Evolutionary conservation across 2,888 invertebrate genomes (phyloP).

Genomic region (Hesperia comma): DNA sequence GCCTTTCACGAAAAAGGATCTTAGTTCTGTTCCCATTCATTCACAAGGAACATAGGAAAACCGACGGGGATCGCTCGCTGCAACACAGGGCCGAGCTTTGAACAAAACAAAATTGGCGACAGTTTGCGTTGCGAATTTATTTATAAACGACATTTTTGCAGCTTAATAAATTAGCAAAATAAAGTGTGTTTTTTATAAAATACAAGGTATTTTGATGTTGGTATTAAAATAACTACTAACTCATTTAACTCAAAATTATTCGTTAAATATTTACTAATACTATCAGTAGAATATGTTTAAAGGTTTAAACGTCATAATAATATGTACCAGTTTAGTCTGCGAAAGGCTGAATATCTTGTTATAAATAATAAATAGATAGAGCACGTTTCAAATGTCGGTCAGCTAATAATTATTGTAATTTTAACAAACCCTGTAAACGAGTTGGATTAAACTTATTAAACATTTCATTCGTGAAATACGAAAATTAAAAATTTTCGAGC

Average conservation of each 20-base stretch:
- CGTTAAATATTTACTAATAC: no score
- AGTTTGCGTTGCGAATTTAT: not conserved
- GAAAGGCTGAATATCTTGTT: no score
- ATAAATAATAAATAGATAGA: not conserved
- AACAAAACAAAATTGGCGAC: not conserved
- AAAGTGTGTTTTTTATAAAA: no score
- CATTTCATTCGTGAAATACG: slow-evolving; percentile 10
- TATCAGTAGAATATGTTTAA: no score
- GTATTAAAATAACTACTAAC: no score
- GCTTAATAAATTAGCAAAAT: not conserved
- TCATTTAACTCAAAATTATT: no score
- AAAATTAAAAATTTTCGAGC: slow-evolving; percentile 26
- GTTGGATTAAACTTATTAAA: slow-evolving; percentile 10
- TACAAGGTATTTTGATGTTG: no score
- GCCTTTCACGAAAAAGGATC: slow-evolving; percentile 73
- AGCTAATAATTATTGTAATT: slow-evolving; percentile 1
- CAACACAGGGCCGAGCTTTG: slow-evolving; percentile 55
- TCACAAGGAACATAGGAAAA: slow-evolving; percentile 66
- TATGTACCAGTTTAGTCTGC: no score
- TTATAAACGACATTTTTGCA: not conserved
- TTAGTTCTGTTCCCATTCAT: slow-evolving; percentile 66
- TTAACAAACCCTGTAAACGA: slow-evolving; percentile 1
- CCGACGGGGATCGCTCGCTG: slow-evolving; percentile 58
- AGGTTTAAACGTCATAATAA: no score
- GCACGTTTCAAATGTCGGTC: not conserved